Evolutionary conservation across 2,797 vertebrate genomes (phyloP).

Genomic region (Enteromius trimaculatus): DNA sequence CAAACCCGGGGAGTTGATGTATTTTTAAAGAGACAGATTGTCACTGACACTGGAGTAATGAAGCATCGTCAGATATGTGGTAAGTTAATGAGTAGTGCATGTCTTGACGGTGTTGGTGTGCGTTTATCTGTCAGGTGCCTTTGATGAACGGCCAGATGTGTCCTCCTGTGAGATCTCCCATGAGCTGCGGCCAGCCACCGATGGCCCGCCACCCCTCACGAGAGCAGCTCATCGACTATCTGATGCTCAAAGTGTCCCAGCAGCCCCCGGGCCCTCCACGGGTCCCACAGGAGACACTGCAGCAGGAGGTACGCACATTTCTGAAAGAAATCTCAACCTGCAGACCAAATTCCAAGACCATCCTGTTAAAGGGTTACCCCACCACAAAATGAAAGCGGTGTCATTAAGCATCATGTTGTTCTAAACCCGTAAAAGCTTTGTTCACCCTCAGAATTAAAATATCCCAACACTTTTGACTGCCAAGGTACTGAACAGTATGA

Average conservation of each 20-base stretch:
- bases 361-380: background rate
- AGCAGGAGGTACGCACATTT: conserved; percentile 84
- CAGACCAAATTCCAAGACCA: too few relatives aligned
- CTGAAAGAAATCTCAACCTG: background rate
- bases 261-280: conserved; percentile 83
- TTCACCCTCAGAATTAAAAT: too few relatives aligned
- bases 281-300: conserved; percentile 80
- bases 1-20: background rate
- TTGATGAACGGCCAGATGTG: conserved; percentile 95
- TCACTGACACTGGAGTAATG: background rate
- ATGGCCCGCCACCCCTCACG: conserved; percentile 93
- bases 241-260: conserved; percentile 95
- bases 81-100: background rate
- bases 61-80: background rate
- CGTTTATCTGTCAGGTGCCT: conserved; percentile 82
- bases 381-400: too few relatives aligned
- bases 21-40: background rate
- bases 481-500: too few relatives aligned
- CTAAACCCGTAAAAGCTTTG: too few relatives aligned
- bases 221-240: conserved; percentile 96
- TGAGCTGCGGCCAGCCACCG: conserved; percentile 81
- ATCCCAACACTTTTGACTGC: too few relatives aligned
- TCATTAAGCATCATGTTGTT: too few relatives aligned
- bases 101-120: conserved; percentile 21
- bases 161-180: conserved; percentile 82